A percentile compares a stretch with the other conserved stretches of the same genome.
These are phyloP conservation scores for Neocrepidodera transversa DNA, from an alignment of 2,888 invertebrate genomes.

Conservation along the genomic window DNA sequence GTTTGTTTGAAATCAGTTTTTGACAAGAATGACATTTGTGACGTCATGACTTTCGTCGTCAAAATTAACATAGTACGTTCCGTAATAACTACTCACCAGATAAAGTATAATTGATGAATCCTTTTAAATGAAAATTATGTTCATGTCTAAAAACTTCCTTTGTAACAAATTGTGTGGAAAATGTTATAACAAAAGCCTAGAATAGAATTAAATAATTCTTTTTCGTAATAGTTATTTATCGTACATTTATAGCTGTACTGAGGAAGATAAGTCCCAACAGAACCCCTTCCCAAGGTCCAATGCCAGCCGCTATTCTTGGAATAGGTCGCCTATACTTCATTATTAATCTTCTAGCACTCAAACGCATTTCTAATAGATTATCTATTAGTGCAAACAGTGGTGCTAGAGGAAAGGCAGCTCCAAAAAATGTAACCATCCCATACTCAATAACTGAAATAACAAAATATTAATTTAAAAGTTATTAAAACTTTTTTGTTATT, in stretches of 20 bases:
- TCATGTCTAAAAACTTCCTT: slow-evolving; percentile 40
- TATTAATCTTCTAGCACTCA: slow-evolving; percentile 48
- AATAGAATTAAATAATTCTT: slow-evolving; percentile 25
- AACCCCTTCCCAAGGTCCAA: slow-evolving; percentile 51
- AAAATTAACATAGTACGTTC: too few species aligned
- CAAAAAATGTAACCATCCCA: slow-evolving; percentile 71
- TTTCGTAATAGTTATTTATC: too few species aligned
- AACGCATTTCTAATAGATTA: slow-evolving; percentile 67
- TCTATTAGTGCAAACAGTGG: slow-evolving; percentile 69
- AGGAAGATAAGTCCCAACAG: slow-evolving; percentile 47
- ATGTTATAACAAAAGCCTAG: slow-evolving; percentile 51
- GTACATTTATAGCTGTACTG: slow-evolving; percentile 49
- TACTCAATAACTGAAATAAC: slow-evolving; percentile 67
- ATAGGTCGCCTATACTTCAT: slow-evolving; percentile 46
- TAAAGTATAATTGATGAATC: slow-evolving; percentile 45
- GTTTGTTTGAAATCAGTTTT: too few species aligned
- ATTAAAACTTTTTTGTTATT: too few species aligned
- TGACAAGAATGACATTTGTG: too few species aligned
- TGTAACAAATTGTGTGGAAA: slow-evolving; percentile 50
- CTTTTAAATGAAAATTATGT: slow-evolving; percentile 21
- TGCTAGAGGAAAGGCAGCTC: slow-evolving; percentile 71
- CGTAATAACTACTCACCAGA: too few species aligned
- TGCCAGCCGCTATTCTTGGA: slow-evolving; percentile 43
- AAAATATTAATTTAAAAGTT: neutral
- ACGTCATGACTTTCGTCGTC: too few species aligned